These are phyloP conservation scores for Ennomos quercinarius DNA, from an alignment of 2,888 invertebrate genomes.

Conservation along the genomic window DNA sequence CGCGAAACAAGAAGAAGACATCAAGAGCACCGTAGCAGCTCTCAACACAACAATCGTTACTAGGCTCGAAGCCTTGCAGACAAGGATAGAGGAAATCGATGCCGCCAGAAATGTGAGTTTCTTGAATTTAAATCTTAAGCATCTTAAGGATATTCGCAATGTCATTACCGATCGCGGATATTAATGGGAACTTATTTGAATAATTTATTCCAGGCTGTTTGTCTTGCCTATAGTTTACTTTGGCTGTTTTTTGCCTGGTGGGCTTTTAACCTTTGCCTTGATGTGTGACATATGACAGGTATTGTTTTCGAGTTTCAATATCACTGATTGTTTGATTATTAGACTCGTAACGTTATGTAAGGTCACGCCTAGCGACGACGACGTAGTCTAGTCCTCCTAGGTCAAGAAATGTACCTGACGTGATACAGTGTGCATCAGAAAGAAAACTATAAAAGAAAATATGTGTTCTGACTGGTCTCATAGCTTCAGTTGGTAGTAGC, in stretches of 20 bases:
- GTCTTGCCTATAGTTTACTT: slow-evolving; percentile 4
- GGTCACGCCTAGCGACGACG: too few species aligned
- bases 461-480: too few species aligned
- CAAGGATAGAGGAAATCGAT: slow-evolving; percentile 64
- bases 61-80: slow-evolving; percentile 63
- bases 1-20: slow-evolving; percentile 58
- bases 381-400: too few species aligned
- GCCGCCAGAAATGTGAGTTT: slow-evolving; percentile 54
- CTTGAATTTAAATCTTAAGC: slow-evolving; percentile 11
- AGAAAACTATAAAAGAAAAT: too few species aligned
- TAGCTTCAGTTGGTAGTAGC: too few species aligned
- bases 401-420: too few species aligned
- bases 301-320: too few species aligned
- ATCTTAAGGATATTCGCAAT: slow-evolving; percentile 13
- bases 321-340: too few species aligned
- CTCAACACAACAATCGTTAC: slow-evolving; percentile 66
- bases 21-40: slow-evolving; percentile 55
- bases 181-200: slow-evolving; percentile 16
- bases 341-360: too few species aligned
- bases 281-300: not conserved
- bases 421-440: too few species aligned
- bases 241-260: slow-evolving; percentile 1
- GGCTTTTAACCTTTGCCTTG: slow-evolving; percentile 20
- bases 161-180: slow-evolving; percentile 9
- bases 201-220: slow-evolving; percentile 12